These are phyloP conservation scores for Gadus macrocephalus DNA, from an alignment of 2,113 vertebrate species.

Conservation along the genomic window DNA sequence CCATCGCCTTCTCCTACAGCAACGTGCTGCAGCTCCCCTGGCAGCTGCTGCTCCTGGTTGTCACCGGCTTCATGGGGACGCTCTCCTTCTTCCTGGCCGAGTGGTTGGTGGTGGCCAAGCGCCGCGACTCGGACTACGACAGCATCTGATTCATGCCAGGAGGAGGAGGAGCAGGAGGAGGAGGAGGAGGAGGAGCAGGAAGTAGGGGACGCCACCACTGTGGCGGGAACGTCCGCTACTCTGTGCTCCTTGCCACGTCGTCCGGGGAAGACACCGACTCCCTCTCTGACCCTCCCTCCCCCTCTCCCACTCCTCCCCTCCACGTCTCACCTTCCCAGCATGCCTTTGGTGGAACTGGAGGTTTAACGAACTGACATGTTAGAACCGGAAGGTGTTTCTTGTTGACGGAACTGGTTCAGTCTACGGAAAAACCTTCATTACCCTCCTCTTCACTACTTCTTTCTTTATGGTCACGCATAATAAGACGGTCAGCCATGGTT, in stretches of 20 bases:
- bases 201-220: no score
- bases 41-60: constrained; percentile 93
- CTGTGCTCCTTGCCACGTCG: not conserved
- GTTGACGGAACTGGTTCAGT: no score
- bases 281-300: not conserved
- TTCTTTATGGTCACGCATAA: no score
- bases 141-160: constrained; percentile 75
- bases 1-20: constrained; percentile 94
- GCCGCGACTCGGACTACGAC: constrained; percentile 77
- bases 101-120: constrained; percentile 64
- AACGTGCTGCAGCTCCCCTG: constrained; percentile 94
- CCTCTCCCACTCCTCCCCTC: no score
- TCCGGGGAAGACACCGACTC: not conserved
- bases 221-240: not conserved
- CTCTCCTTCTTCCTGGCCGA: constrained; percentile 87
- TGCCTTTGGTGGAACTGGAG: no score
- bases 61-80: constrained; percentile 82
- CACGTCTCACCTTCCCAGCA: no score
- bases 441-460: no score
- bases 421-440: no score
- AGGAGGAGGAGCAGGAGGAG: not conserved
- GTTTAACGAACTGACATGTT: no score
- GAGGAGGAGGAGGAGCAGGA: not conserved
- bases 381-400: no score
- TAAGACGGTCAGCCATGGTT: no score